A percentile compares a stretch with the other conserved stretches of the same genome.
phyloP scores from a whole-genome alignment of 2,113 vertebrate genomes.

The Muscicapa adusta region DNA sequence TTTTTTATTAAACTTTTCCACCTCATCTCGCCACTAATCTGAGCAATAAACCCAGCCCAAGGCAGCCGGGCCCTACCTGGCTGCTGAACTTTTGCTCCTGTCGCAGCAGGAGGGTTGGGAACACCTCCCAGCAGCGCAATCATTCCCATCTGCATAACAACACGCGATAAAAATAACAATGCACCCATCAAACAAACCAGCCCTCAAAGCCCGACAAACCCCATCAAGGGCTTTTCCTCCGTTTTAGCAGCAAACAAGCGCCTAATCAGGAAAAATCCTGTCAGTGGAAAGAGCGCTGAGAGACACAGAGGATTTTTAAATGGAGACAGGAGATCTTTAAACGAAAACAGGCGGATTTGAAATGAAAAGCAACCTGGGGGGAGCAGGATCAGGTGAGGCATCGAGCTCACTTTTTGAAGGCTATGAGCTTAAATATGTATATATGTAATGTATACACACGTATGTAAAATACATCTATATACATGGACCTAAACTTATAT shows the following conservation, averaged over 20 bases:
- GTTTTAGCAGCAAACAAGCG: background rate
- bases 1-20: background rate
- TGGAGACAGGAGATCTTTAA: background rate
- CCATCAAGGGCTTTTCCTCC: rapidly evolving
- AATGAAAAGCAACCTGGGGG: background rate
- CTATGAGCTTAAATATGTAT: rapidly evolving
- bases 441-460: rapidly evolving
- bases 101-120: background rate
- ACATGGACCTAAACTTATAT: background rate
- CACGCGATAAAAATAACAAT: background rate
- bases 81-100: conserved; percentile 7
- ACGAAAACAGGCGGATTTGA: background rate
- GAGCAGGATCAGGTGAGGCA: background rate
- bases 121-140: background rate
- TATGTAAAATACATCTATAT: rapidly evolving
- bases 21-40: background rate
- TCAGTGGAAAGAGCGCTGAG: background rate
- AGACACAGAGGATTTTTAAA: rapidly evolving
- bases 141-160: background rate
- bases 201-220: background rate
- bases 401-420: background rate
- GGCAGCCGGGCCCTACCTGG: background rate
- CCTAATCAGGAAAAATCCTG: background rate
- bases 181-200: background rate
- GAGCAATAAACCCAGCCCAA: background rate